Base-by-base conservation (phyloP, 2,797 vertebrate genomes). In the Ibycter americanus region DNA sequence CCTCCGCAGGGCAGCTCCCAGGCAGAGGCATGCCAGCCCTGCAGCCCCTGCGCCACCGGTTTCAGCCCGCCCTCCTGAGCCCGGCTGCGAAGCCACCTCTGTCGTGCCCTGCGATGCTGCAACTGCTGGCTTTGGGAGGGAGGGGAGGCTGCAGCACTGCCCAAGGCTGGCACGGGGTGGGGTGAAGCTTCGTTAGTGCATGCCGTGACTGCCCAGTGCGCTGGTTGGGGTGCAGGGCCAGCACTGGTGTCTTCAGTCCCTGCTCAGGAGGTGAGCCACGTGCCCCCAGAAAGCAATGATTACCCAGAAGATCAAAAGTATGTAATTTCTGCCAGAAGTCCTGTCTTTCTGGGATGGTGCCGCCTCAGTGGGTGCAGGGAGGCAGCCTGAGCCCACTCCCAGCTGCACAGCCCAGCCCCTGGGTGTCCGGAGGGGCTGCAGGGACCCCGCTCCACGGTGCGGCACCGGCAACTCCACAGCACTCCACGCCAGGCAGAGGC, bases 21-120 rank as follows among this genome's bases (percentile, higher is more conserved):
- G 2, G 11, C 6, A 29, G 17, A 11, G 31, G 51, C 40, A 8
- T 0, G 2, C 0, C 12, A 62, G 42, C 51, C 5, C 2, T 1
- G 25, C 47, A 34, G 21, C n/a, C 23, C n/a, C 23, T 2, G 8
- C 2, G 11, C 44, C 1, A 6, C 3, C 9, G 31, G 21, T 36
- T 34, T 20, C 56, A 38, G 34, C 29, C 23, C 1, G 4, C 34
- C 49, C 34, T n/a, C 19, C 11, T 3, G 11, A 36, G 44, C 58
- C 17, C 1, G 2, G n/a, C 7, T 31, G 47, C 54, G 40, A 34
- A 20, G 18, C 22, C 52, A 34, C 32, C 21, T 8, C 36, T 4
- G 0, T 26, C 9, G 3, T 36, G 55, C 26, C 55, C 55, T 21
- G 34, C 1, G 1, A 9, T 16, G 40, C 40, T 36, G 54, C 7